phyloP scores from a whole-genome alignment of 2,797 vertebrate species.

The Alcedo atthis region DNA sequence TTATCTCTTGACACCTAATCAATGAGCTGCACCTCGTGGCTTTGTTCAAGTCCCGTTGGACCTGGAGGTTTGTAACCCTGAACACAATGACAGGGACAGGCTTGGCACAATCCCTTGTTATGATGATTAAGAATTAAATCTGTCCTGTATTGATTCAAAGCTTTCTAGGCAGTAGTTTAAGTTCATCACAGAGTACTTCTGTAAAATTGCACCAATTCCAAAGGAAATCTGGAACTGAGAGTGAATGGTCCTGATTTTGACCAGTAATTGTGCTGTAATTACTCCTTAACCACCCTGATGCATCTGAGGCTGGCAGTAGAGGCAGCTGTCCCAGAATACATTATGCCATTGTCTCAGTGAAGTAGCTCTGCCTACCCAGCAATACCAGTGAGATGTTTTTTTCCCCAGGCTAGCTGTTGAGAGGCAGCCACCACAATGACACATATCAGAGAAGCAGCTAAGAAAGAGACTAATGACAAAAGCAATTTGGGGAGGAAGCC shows the following conservation, averaged over 20 bases:
- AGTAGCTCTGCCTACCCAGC: not conserved
- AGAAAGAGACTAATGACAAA: conserved; percentile 42
- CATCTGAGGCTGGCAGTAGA: not conserved
- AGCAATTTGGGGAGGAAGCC: conserved; percentile 12
- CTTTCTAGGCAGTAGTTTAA: not conserved
- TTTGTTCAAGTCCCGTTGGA: not conserved
- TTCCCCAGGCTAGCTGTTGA: not conserved
- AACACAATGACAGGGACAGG: not conserved
- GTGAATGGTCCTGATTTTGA: conserved; percentile 47
- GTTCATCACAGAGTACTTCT: not conserved
- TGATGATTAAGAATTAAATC: not conserved
- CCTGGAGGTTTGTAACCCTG: accelerated
- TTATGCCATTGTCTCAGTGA: not conserved
- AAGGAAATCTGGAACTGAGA: not conserved
- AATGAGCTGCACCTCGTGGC: not conserved
- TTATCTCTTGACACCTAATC: not conserved
- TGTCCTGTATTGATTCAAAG: not conserved
- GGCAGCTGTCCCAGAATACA: conserved; percentile 19
- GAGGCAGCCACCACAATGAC: conserved; percentile 4
- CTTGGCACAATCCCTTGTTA: not conserved
- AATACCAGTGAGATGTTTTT: not conserved
- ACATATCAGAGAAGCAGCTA: conserved; percentile 10
- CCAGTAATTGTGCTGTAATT: conserved; percentile 39
- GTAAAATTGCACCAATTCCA: not conserved
- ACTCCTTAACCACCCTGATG: conserved; percentile 26